phyloP scores from a whole-genome alignment of 1,140 invertebrate genomes.

The Drosophila sulfurigaster region DNA sequence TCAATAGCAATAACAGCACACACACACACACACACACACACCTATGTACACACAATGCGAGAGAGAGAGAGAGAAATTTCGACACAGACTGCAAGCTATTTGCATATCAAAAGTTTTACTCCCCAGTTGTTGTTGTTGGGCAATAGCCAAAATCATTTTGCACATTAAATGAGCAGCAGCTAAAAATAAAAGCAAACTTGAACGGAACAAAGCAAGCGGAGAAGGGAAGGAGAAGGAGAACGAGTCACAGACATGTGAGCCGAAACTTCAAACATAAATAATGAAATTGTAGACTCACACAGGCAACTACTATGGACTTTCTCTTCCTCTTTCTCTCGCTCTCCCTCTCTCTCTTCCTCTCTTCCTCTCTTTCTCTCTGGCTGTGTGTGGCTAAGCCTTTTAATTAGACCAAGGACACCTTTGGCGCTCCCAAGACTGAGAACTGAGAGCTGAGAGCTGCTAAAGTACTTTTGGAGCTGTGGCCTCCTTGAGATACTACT shows the following conservation, averaged over 20 bases:
- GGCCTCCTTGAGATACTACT: slow-evolving; percentile 4
- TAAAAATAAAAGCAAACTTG: slow-evolving; percentile 2
- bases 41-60: neutral
- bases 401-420: slow-evolving; percentile 78
- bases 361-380: neutral
- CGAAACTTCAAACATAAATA: slow-evolving; percentile 75
- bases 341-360: neutral
- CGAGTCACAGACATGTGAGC: slow-evolving; percentile 21
- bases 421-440: slow-evolving; percentile 36
- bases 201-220: neutral
- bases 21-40: neutral
- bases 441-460: neutral
- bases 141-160: slow-evolving; percentile 67
- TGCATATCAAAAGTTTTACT: slow-evolving; percentile 70
- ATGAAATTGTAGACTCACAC: slow-evolving; percentile 49
- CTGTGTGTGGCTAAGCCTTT: slow-evolving; percentile 54
- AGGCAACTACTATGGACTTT: neutral
- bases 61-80: neutral
- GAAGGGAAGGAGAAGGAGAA: neutral
- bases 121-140: slow-evolving; percentile 17
- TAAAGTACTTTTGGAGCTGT: slow-evolving; percentile 5
- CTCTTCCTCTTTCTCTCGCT: neutral
- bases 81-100: slow-evolving; percentile 61
- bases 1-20: slow-evolving; percentile 4
- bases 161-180: slow-evolving; percentile 70